Evolutionary conservation across 2,888 invertebrate genomes (phyloP).

Genomic region (Eupithecia subumbrata): DNA sequence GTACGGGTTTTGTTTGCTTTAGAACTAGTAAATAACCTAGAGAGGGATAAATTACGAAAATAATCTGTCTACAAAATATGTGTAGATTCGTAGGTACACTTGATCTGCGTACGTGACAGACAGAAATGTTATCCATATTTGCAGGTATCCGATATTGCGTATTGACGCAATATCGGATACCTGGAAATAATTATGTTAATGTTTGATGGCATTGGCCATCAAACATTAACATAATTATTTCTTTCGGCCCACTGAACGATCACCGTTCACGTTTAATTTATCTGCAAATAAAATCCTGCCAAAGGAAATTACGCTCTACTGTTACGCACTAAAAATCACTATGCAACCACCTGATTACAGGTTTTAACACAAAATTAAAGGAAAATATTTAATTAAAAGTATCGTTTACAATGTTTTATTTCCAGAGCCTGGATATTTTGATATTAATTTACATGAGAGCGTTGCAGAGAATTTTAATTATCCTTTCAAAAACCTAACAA

Average conservation of each 20-base stretch:
- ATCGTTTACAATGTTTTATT: slow-evolving; percentile 31
- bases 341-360: slow-evolving; percentile 40
- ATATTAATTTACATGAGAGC: neutral
- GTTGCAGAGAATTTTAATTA: neutral
- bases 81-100: neutral
- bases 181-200: too few relatives aligned
- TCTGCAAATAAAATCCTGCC: slow-evolving; percentile 34
- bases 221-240: slow-evolving; percentile 49
- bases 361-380: slow-evolving; percentile 41
- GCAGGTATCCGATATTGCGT: slow-evolving; percentile 39
- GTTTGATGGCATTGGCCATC: too few relatives aligned
- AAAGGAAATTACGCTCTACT: slow-evolving; percentile 29
- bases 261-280: slow-evolving; percentile 42
- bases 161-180: too few relatives aligned
- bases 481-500: neutral
- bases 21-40: neutral
- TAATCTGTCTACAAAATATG: neutral
- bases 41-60: neutral
- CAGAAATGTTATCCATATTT: slow-evolving; percentile 12
- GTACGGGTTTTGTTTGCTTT: neutral
- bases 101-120: slow-evolving; percentile 12
- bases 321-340: slow-evolving; percentile 16
- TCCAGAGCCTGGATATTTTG: slow-evolving; percentile 22
- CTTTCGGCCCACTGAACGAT: slow-evolving; percentile 46
- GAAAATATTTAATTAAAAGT: slow-evolving; percentile 42